Conservation (phyloP, 2,113 vertebrate genomes). For the Natator depressus region DNA sequence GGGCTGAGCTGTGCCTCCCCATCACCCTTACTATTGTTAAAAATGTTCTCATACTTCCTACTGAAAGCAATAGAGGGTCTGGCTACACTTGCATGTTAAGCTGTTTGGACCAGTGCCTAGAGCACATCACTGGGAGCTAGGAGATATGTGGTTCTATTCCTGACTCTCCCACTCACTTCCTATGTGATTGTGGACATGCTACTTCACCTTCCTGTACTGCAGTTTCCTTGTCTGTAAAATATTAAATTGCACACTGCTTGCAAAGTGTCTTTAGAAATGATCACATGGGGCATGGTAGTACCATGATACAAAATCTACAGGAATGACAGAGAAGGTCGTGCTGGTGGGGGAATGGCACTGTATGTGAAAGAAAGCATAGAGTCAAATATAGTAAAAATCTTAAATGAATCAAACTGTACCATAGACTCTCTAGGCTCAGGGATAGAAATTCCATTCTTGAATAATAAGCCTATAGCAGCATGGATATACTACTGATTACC, state of each 20-base stretch:
- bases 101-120: not conserved
- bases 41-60: not conserved
- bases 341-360: not conserved
- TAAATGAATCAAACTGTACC: not conserved
- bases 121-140: not conserved
- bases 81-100: not conserved
- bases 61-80: not conserved
- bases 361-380: not conserved
- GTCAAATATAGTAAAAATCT: not conserved
- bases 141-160: conserved; percentile 22
- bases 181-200: not conserved
- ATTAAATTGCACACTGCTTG: not conserved
- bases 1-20: not conserved
- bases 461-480: not conserved
- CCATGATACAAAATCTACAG: not conserved
- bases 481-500: not conserved
- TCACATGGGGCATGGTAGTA: not conserved
- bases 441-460: not conserved
- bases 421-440: not conserved
- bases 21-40: fast-evolving
- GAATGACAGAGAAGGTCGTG: not conserved
- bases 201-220: conserved; percentile 34
- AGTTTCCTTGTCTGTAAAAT: not conserved
- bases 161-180: not conserved
- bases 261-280: not conserved